phyloP scores from a whole-genome alignment of 2,797 vertebrate genomes.

The Pogonophryne albipinna region DNA sequence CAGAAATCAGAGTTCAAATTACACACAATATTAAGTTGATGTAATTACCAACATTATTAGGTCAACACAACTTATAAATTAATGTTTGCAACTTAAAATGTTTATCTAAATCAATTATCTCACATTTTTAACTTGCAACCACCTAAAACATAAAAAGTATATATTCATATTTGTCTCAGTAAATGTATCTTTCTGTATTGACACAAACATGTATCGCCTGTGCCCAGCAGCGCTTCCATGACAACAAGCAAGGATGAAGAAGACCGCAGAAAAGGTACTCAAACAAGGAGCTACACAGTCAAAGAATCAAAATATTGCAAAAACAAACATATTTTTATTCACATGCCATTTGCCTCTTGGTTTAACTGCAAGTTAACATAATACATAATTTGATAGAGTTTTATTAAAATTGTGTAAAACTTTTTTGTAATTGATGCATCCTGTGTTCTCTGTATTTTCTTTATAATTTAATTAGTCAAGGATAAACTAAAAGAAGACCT shows the following conservation, averaged over 20 bases:
- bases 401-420: background rate
- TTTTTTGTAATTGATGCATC: background rate
- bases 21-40: too few relatives aligned
- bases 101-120: too few relatives aligned
- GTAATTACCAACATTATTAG: too few relatives aligned
- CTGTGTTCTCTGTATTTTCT: background rate
- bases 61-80: too few relatives aligned
- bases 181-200: constrained; percentile 1
- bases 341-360: background rate
- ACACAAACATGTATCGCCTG: background rate
- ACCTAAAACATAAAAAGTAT: too few relatives aligned
- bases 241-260: rapidly evolving
- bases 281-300: background rate
- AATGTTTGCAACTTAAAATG: too few relatives aligned
- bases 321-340: background rate
- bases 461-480: background rate
- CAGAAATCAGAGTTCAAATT: too few relatives aligned
- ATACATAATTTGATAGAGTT: background rate
- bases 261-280: background rate
- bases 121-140: background rate
- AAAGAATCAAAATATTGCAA: background rate
- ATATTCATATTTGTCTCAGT: too few relatives aligned
- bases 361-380: background rate
- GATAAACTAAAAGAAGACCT: background rate
- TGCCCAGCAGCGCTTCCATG: too few relatives aligned